Evolutionary conservation across 2,797 vertebrate species (phyloP).

Genomic region (Falco concolor): DNA sequence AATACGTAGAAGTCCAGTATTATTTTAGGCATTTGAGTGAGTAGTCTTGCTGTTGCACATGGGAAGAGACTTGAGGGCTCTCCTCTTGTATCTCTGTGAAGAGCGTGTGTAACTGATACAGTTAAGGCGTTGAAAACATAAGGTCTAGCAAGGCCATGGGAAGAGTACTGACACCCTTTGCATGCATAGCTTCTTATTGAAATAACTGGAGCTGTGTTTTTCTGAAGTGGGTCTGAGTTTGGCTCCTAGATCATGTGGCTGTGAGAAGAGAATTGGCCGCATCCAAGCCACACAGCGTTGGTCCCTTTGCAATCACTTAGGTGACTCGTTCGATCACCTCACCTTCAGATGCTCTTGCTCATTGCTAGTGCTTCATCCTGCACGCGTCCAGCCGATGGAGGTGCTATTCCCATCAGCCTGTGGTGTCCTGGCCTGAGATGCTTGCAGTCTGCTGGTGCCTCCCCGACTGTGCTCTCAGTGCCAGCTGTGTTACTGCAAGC

Average conservation of each 20-base stretch:
- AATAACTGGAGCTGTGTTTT: background rate
- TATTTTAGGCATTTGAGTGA: background rate
- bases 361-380: background rate
- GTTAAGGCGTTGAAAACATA: background rate
- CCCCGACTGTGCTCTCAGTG: background rate
- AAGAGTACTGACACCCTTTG: background rate
- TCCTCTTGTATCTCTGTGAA: background rate
- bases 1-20: background rate
- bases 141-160: background rate
- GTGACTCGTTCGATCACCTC: background rate
- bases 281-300: accelerated
- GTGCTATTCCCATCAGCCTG: background rate
- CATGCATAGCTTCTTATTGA: background rate
- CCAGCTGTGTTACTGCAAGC: background rate
- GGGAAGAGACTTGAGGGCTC: background rate
- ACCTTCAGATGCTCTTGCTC: background rate
- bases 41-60: background rate
- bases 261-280: background rate
- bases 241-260: background rate
- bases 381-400: background rate
- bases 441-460: background rate
- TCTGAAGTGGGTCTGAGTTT: background rate
- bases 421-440: background rate
- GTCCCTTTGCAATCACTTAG: background rate
- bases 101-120: background rate